phyloP scores from a whole-genome alignment of 2,113 vertebrate species.

The Pachypanchax playfairii region DNA sequence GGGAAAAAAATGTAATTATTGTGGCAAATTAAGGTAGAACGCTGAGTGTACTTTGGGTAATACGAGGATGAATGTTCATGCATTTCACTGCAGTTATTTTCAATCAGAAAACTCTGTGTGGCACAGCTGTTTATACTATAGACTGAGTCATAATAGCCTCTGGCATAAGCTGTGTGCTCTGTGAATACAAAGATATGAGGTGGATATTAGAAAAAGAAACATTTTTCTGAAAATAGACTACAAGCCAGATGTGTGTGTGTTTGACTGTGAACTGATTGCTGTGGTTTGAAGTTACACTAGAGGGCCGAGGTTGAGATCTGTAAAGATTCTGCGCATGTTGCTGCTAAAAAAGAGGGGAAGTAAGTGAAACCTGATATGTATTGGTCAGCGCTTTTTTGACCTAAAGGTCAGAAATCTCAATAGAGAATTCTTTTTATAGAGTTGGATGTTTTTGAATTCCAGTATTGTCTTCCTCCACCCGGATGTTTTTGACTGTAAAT shows the following conservation, averaged over 20 bases:
- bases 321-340: slow-evolving; percentile 40
- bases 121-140: slow-evolving; percentile 51
- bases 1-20: slow-evolving; percentile 23
- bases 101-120: slow-evolving; percentile 26
- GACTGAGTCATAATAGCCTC: slow-evolving; percentile 32
- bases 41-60: slow-evolving; percentile 1
- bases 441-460: slow-evolving; percentile 44
- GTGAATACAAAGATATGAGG: slow-evolving; percentile 43
- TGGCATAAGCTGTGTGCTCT: slow-evolving; percentile 45
- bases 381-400: slow-evolving; percentile 78
- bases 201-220: slow-evolving; percentile 28
- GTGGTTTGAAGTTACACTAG: slow-evolving; percentile 69
- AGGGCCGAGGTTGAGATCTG: slow-evolving; percentile 24
- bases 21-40: slow-evolving; percentile 30
- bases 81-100: slow-evolving; percentile 34
- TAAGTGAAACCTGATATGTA: slow-evolving; percentile 73
- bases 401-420: slow-evolving; percentile 76
- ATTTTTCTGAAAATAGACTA: slow-evolving; percentile 52
- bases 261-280: slow-evolving; percentile 32
- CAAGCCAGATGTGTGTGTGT: slow-evolving; percentile 33
- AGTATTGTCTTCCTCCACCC: slow-evolving; percentile 19
- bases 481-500: slow-evolving; percentile 10
- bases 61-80: not conserved
- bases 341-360: slow-evolving; percentile 63
- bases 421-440: slow-evolving; percentile 60